Percentiles rank a stretch among this genome's conserved stretches.
These are phyloP conservation scores for Hemicentrotus pulcherrimus DNA, from an alignment of 35 echinoderm and acorn worm genomes.

Conservation along the genomic window DNA sequence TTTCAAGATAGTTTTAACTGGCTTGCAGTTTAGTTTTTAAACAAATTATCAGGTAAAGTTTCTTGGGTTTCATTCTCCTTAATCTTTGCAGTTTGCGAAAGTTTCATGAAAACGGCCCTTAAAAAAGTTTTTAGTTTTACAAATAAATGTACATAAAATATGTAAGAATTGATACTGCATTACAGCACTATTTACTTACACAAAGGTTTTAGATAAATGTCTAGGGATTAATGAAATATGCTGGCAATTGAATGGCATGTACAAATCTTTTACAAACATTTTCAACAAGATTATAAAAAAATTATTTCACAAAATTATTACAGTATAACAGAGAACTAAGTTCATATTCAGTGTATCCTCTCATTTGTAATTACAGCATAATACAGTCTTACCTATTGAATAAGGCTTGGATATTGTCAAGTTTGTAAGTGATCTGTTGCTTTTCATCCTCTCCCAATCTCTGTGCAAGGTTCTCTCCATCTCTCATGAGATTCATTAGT, in stretches of 20 bases:
- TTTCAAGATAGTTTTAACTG: too few species aligned
- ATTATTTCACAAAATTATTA: not conserved
- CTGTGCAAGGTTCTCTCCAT: slow-evolving; percentile 46
- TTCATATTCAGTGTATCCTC: not conserved
- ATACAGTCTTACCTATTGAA: slow-evolving; percentile 56
- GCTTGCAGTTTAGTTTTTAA: too few species aligned
- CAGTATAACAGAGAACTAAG: not conserved
- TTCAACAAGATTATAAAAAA: not conserved
- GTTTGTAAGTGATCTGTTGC: slow-evolving; percentile 24
- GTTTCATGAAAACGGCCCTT: too few species aligned
- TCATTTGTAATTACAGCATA: too few species aligned
- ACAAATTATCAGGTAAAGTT: too few species aligned
- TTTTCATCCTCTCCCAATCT: slow-evolving; percentile 48
- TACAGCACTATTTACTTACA: too few species aligned
- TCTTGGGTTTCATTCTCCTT: too few species aligned
- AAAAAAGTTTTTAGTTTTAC: too few species aligned
- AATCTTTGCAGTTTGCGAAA: too few species aligned
- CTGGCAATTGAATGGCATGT: not conserved
- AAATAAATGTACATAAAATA: too few species aligned
- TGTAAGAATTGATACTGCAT: too few species aligned
- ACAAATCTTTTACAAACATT: not conserved
- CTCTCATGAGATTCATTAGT: slow-evolving; percentile 23
- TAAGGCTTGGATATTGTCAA: slow-evolving; percentile 52
- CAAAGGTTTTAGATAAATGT: too few species aligned
- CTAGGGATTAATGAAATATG: not conserved